Evolutionary conservation across 1,140 invertebrate genomes (phyloP), one percentile per base, ranked within the genome.

Genomic region (Campodea augens): DNA sequence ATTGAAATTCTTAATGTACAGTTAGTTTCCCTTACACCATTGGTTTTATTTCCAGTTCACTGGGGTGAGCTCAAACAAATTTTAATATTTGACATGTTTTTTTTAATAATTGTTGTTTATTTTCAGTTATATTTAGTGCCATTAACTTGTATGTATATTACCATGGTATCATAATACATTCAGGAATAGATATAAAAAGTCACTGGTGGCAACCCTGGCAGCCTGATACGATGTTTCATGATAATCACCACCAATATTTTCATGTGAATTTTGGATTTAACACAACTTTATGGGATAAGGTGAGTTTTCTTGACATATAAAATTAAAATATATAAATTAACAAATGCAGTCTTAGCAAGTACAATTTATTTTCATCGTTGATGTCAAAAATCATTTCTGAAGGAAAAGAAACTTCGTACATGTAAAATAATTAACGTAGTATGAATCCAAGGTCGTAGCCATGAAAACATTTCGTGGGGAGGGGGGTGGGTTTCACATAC

Each of bases 161-260:
- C 57, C 75, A 81, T 49, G 77, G 77, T 2, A 77, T 81, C 52
- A 70, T 81, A 44, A 74, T 78, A 56, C 79, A 82, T 61, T 81
- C 77, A 0, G 78, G 79, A 20, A 71, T 81, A 47, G 72, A 75
- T 56, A 78, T 81, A 59, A 77, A 78, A 55, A 61, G 74, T 0
- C 60, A 69, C 21, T 81, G 78, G 78, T 80, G 75, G 76, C 74
- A 77, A 56, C 77, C 77, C 0, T 82, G 78, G 78, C 76, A 81
- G 58, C 77, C 77, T 0, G 71, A 76, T 50, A 73, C 74, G 1
- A 74, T 74, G 47, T 81, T 80, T 58, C 78, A 82, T 50, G 78
- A 82, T 53, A 73, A 81, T 54, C 78, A 82, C 54, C 78, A 81
- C 52, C 74, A 80, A 59, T 81, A 78, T 60, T 80, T 78, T 60